Conservation (phyloP, 2,797 vertebrate genomes). For the Pachyuromys duprasi region DNA sequence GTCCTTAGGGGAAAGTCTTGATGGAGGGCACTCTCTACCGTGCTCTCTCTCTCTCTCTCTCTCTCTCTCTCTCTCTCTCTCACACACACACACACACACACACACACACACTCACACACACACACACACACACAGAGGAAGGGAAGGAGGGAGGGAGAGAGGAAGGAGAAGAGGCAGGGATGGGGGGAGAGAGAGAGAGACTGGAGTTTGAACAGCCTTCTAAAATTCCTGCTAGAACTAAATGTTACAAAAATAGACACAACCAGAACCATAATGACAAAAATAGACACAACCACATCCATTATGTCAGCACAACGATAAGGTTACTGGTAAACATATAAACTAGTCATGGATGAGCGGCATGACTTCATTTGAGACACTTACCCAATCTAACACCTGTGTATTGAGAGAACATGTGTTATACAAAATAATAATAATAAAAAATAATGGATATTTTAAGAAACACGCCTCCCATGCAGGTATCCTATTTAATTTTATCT, state of each 20-base stretch:
- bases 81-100: not conserved
- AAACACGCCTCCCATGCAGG: not conserved
- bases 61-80: not conserved
- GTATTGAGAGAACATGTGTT: not conserved
- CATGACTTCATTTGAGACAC: slow-evolving; percentile 1
- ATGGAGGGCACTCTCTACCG: not conserved
- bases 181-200: no score
- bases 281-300: not conserved
- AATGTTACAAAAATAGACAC: slow-evolving; percentile 14
- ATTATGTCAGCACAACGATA: slow-evolving; percentile 13
- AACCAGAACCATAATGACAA: not conserved
- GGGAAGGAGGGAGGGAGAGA: not conserved
- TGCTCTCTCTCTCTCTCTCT: not conserved
- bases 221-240: not conserved
- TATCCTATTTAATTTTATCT: not conserved
- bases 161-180: not conserved
- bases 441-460: not conserved
- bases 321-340: not conserved
- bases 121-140: not conserved
- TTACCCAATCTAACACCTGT: slow-evolving; percentile 10
- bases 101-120: no score
- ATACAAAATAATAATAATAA: not conserved
- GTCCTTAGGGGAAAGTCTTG: slow-evolving; percentile 14
- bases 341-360: not conserved
- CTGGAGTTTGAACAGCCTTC: not conserved